Evolutionary conservation across 2,113 vertebrate species (phyloP).

Genomic region (Vombatus ursinus): DNA sequence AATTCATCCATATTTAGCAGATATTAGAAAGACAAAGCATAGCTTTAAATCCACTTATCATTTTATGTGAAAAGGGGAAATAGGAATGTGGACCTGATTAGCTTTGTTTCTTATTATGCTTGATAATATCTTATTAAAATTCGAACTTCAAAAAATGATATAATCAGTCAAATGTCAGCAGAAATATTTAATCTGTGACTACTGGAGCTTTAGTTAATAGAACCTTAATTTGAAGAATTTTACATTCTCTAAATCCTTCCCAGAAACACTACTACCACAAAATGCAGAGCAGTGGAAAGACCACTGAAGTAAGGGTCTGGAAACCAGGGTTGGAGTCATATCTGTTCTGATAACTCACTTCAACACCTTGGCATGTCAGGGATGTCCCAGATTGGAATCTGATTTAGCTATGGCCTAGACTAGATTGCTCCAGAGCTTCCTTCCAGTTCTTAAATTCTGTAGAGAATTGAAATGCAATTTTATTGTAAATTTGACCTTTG

Average conservation of each 20-base stretch:
- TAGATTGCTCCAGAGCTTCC: neutral
- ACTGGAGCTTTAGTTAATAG: slow-evolving; percentile 84
- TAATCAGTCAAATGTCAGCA: slow-evolving; percentile 87
- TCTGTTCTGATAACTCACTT: neutral
- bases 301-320: neutral
- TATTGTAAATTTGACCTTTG: neutral
- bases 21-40: slow-evolving; percentile 88
- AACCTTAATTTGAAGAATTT: slow-evolving; percentile 83
- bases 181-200: slow-evolving; percentile 87
- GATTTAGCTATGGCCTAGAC: neutral
- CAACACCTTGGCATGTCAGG: neutral
- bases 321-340: neutral
- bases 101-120: slow-evolving; percentile 86
- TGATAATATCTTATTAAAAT: slow-evolving; percentile 89
- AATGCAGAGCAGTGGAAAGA: neutral
- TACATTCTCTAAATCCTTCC: slow-evolving; percentile 59
- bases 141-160: slow-evolving; percentile 87
- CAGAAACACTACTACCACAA: neutral
- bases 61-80: slow-evolving; percentile 85
- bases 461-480: neutral
- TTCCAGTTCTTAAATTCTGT: neutral
- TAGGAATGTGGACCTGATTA: slow-evolving; percentile 85
- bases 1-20: slow-evolving; percentile 89
- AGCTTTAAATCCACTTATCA: slow-evolving; percentile 88
- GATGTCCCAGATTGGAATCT: neutral